Conservation (phyloP, 2,113 vertebrate genomes). For the Albula goreensis region DNA sequence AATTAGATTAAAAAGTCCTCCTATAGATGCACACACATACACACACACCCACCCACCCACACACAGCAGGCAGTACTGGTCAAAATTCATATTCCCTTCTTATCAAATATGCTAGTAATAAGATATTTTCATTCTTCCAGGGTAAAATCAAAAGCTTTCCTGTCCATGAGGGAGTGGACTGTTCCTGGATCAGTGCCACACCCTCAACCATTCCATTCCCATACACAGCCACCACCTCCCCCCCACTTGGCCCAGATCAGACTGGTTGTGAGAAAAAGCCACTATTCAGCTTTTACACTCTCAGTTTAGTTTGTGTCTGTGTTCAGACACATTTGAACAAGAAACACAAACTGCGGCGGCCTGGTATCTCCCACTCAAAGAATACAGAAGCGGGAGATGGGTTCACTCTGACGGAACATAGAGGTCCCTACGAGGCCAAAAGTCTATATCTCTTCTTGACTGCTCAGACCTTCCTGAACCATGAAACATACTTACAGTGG, state of each 20-base stretch:
- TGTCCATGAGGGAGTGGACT: background rate
- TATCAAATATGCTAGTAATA: background rate
- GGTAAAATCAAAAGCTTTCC: background rate
- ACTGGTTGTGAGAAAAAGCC: background rate
- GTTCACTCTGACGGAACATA: too few species aligned
- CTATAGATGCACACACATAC: conserved; percentile 41
- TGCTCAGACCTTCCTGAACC: too few species aligned
- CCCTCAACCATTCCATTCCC: too few species aligned
- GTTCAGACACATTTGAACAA: background rate
- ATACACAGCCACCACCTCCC: background rate
- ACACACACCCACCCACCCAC: conserved; percentile 21
- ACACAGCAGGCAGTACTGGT: background rate
- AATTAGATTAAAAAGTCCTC: background rate
- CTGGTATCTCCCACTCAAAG: background rate
- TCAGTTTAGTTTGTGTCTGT: background rate
- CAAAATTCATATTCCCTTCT: background rate
- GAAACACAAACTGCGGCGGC: background rate
- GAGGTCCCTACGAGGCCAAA: too few species aligned
- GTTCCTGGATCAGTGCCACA: background rate
- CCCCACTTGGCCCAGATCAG: background rate
- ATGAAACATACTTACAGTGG: too few species aligned
- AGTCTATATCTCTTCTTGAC: too few species aligned
- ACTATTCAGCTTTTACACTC: background rate
- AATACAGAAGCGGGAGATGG: too few species aligned
- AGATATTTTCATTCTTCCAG: background rate